Base-by-base conservation (phyloP, 2,797 vertebrate genomes). In the Sebastiscus tertius region DNA sequence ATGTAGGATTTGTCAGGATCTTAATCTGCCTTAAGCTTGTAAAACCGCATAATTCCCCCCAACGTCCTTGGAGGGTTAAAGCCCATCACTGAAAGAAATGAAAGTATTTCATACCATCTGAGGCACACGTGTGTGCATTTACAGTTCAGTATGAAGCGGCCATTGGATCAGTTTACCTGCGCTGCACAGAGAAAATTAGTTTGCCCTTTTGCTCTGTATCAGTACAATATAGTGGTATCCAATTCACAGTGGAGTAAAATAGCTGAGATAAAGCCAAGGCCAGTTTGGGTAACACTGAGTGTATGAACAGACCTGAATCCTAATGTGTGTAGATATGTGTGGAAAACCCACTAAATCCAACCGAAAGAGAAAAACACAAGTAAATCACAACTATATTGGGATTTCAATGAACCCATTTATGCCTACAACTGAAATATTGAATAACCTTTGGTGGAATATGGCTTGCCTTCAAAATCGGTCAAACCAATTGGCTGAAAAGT, bases 191-290 rank as follows among this genome's bases (percentile, higher is more conserved):
- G 84, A 79, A 82, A 91, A 93, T 88, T 6, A 82, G 82, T 86
- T 87, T 93, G 82, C 62, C 83, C 82, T 84, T 31, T 68, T 82
- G 82, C 76, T 86, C 80, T 61, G 34, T 79, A 36, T 78, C 77
- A 36, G 65, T 67, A 71, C 76, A 34, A 64, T 70, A 54, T 63
- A 63, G 79, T 65, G 58, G 63, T 72, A 78, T 84, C 88, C 79
- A 89, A 85, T 88, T 90, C 80, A 85, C 36, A 72, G 33, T 62
- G 42, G 27, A 59, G 75, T 64, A 81, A 88, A 79, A 68, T 56
- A 85, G 62, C 71, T 4, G 77, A 82, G 72, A 85, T 81, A 81
- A 85, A 85, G 46, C 70, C 72, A 54, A 67, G 80, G 83, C 83
- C 72, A 64, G 67, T 77, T 72, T 46, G 74, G 34, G 64, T 34